phyloP scores from a whole-genome alignment of 2,888 invertebrate species.

The Netelia fuscicornis region DNA sequence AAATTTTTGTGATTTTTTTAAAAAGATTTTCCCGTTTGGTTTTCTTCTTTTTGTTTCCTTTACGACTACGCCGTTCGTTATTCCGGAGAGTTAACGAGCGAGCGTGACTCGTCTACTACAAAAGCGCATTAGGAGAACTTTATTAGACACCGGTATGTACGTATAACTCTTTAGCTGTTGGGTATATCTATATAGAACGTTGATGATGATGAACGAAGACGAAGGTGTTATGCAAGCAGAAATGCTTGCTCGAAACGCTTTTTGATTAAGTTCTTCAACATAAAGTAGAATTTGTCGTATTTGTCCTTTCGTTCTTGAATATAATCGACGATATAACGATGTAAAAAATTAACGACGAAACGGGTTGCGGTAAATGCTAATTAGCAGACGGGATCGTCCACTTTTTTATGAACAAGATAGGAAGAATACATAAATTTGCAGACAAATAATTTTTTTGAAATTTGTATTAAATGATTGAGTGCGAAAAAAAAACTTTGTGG shows the following conservation, averaged over 20 bases:
- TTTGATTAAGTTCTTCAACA: neutral
- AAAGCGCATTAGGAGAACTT: slow-evolving; percentile 37
- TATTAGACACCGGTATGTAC: slow-evolving; percentile 27
- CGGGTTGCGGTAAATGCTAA: neutral
- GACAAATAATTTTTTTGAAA: too few relatives aligned
- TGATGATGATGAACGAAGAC: slow-evolving; percentile 37
- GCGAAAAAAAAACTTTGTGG: neutral
- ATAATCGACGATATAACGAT: neutral
- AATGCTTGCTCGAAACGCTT: neutral
- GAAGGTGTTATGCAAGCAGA: slow-evolving; percentile 15
- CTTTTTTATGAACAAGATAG: neutral
- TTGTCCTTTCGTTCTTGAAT: neutral
- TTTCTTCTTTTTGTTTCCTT: slow-evolving; percentile 31
- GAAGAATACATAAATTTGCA: too few relatives aligned
- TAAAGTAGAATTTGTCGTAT: neutral
- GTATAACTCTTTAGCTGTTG: slow-evolving; percentile 10
- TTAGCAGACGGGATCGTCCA: neutral
- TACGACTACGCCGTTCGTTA: slow-evolving; percentile 52
- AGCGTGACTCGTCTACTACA: slow-evolving; percentile 61
- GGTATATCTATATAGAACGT: slow-evolving; percentile 17
- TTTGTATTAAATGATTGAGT: too few relatives aligned
- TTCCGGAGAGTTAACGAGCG: slow-evolving; percentile 62
- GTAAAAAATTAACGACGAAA: neutral
- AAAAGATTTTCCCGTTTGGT: neutral
- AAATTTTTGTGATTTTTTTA: slow-evolving; percentile 23